Evolutionary conservation across 1,140 invertebrate species (phyloP).

Genomic region (Drosophila mayri): DNA sequence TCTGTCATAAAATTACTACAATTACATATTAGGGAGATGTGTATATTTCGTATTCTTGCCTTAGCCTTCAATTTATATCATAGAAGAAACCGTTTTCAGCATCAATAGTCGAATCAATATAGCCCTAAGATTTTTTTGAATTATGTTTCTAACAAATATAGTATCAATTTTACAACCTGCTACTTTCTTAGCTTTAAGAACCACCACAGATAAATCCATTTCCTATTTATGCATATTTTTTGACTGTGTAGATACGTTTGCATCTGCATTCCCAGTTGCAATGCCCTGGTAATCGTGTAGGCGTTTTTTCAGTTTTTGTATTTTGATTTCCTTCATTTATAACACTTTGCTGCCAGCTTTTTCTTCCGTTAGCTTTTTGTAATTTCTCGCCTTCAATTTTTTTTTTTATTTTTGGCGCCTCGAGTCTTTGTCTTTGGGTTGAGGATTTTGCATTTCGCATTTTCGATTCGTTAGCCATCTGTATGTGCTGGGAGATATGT

Average conservation of each 20-base stretch:
- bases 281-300: constrained; percentile 50
- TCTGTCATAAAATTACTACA: neutral
- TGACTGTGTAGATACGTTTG: neutral
- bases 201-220: neutral
- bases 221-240: neutral
- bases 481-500: constrained; percentile 46
- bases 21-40: neutral
- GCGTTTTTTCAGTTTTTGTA: constrained; percentile 49
- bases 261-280: constrained; percentile 22
- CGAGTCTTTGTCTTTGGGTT: constrained; percentile 44
- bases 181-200: no score
- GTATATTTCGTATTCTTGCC: neutral
- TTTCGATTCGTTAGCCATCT: constrained; percentile 51
- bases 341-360: constrained; percentile 69
- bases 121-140: neutral
- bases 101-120: neutral
- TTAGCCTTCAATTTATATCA: no score
- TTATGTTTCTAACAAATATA: neutral
- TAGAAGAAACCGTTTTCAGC: no score
- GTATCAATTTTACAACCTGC: no score
- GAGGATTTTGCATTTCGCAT: constrained; percentile 12
- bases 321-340: constrained; percentile 71
- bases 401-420: constrained; percentile 55
- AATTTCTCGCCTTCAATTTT: constrained; percentile 57
- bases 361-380: constrained; percentile 59